Evolutionary conservation across 2,888 invertebrate genomes (phyloP).

Genomic region (Lymantria monacha): DNA sequence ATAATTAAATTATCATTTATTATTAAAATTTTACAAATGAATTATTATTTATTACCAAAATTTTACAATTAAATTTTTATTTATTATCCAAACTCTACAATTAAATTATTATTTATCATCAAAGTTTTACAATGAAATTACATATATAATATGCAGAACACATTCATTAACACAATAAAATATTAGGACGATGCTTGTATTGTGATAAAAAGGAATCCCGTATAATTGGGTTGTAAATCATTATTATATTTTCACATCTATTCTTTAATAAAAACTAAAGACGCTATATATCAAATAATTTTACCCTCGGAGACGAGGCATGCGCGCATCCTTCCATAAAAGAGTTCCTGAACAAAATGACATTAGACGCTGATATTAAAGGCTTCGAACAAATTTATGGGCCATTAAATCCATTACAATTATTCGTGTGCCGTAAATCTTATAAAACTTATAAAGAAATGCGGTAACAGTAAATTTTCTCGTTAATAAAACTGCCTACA

Average conservation of each 20-base stretch:
- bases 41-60: too few species aligned
- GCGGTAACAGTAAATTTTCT: constrained; percentile 47
- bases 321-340: constrained; percentile 53
- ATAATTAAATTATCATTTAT: too few species aligned
- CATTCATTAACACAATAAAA: too few species aligned
- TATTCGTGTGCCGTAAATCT: constrained; percentile 46
- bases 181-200: too few species aligned
- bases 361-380: constrained; percentile 48
- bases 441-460: constrained; percentile 21
- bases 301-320: constrained; percentile 29
- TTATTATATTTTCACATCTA: neutral
- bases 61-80: too few species aligned
- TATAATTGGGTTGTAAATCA: too few species aligned
- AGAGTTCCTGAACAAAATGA: constrained; percentile 44
- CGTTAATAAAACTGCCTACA: constrained; percentile 55
- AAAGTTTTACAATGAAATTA: too few species aligned
- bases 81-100: too few species aligned
- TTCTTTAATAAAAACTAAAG: constrained; percentile 36
- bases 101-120: too few species aligned
- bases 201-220: too few species aligned
- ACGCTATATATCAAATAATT: constrained; percentile 44
- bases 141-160: too few species aligned
- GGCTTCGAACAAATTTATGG: constrained; percentile 66
- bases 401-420: constrained; percentile 63
- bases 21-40: too few species aligned